Evolutionary conservation across 1,140 invertebrate genomes (phyloP), one percentile per base, ranked within the genome.

Genomic region (Drosophila azteca): DNA sequence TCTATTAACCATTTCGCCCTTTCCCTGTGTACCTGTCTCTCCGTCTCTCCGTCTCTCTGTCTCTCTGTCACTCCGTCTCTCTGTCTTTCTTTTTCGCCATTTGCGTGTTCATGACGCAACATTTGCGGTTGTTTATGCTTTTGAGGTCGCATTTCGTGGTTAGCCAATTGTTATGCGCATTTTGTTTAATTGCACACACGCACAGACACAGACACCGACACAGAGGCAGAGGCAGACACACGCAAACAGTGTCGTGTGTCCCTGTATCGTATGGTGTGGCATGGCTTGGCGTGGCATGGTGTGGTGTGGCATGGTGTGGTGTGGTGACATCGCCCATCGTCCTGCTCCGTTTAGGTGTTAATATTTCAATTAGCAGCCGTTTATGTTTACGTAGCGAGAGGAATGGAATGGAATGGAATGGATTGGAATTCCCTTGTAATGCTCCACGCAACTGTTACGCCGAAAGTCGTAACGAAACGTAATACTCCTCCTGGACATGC

Each of bases 81-180:
- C 31, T 22, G 54, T 58, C 45, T 59, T 22, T 45, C 48, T 58
- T 67, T 65, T 74, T 58, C 39, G 61, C 59, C 69, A 62, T 44
- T 84, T 77, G 80, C 80, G 81, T 84, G 81, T 80, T 80, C 77
- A 77, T 84, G 81, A 84, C 81, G 81, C 80, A 85, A 84, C 77
- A 80, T 84, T 84, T 84, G 81, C 67, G 80, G 81, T 80, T 84
- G 80, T 84, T 84, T 84, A 84, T 84, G 80, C 77, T 80, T 84
- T 77, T 79, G 81, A 85, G 80, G 80, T 85, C 80, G 74, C 81
- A 85, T 84, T 80, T 85, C 77, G 80, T 80, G 80, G 80, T 77
- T 69, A 68, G 81, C 77, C 80, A 79, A 80, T 84, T 84, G 76
- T 84, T 84, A 85, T 84, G 81, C 80, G 80, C 72, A 73, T 80